Evolutionary conservation across 2,797 vertebrate genomes (phyloP), one percentile per base, ranked within the genome.

Genomic region (Coregonus suidteri): DNA sequence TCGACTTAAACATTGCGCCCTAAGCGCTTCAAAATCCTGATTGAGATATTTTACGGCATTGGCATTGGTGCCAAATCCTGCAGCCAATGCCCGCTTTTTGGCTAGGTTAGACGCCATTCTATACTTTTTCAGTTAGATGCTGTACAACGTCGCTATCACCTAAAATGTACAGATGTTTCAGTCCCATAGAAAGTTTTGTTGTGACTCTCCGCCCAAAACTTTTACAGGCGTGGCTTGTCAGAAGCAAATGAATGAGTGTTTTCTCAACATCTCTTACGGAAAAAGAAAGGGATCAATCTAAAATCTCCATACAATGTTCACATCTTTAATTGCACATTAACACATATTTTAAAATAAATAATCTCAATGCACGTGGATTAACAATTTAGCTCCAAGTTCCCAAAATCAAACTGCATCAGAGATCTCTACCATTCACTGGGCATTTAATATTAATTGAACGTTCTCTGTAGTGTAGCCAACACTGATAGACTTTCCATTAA

Each of bases 61-160:
- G 1, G 89, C 85, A 85, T 97, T 96, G 75, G 94, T 91, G 0
- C 97, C 97, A 70, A 95, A 93, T 0, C 97, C 97, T 18, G 90
- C 84, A 6, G 95, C 94, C 79, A 85, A 37, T 52, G 93, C 95
- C 31, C 96, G 89, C 80, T 95, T 92, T 85, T 91, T 94, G 16
- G 92, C 95, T 78, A 98, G 85, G 56, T 83, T 91, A 47, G 90
- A 93, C 0, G 96, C 96, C 11, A 96, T 88, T 13, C 96, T 96
- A 3, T 95, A 93, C 96, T 97, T 97, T 81, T 31, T 89, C 67
- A 20, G 20, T 75, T 18, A 18, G 14, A 53, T 54, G 31, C 62
- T 37, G 31, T 6, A 20, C 4, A 52, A 13, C 31, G 9, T 47
- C 41, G 3, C 6, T 37, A 74, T 59, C 54, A 51, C 52, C 20